Evolutionary conservation across 1,140 invertebrate genomes (phyloP), one percentile per base, ranked within the genome.

Genomic region (Latrodectus geometricus): DNA sequence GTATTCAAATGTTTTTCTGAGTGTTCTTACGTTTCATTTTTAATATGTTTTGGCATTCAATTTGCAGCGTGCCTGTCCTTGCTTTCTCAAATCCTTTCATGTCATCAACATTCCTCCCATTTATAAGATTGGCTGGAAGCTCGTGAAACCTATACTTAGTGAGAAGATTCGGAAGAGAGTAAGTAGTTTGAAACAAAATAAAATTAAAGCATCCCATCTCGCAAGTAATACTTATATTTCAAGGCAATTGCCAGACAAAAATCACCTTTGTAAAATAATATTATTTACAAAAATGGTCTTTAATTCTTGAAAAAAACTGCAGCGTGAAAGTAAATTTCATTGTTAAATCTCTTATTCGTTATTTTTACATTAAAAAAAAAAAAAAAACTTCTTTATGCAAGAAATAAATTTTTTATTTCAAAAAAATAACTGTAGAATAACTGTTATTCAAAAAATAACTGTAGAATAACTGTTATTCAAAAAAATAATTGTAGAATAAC

Each of bases 81-180:
- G 82, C n/a, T 76, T 84, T 15, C 14, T 84, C 56, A 84, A 84
- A 76, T 56, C 69, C 0, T 76, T 84, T 54, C 82, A 84, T 9
- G 72, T 84, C 4, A 84, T 84, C 9, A 84, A 84, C 52, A 69
- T 69, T 17, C 73, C 82, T 23, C 65, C 82, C 20, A 50, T 84
- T n/a, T 84, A 73, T 17, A 84, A 84, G 76, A 56, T 84, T 23
- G 81, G 81, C 9, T 84, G 82, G 73, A 76, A 84, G 21, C 49
- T 84, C 3, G 82, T 84, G 12, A 84, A 84, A 23, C 82, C 73
- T 0, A n/a, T 84, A 17, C 17, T 84, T 0, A 84, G 82, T 17
- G 73, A 75, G 9, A 76, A 84, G 21, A 84, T 84, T 8, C 61
- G 49, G 17, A 84, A 76, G 68, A 21, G 81, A n/a, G 81, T 84